These are phyloP conservation scores for Mallotus villosus DNA, from an alignment of 2,797 vertebrate genomes.

Conservation along the genomic window DNA sequence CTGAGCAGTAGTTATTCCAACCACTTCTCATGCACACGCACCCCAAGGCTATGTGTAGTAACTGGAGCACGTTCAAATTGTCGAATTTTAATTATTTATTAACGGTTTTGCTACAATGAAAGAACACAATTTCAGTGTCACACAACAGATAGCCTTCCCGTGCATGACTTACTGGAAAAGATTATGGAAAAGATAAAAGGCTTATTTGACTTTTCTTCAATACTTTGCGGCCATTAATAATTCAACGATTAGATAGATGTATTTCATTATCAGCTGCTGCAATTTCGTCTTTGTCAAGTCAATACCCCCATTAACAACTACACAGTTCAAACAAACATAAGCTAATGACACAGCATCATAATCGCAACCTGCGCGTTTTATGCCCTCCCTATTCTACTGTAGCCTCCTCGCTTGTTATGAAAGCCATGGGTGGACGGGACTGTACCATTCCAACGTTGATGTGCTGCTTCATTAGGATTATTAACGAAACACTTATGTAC, in stretches of 20 bases:
- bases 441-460: slow-evolving; percentile 46
- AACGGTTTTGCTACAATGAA: slow-evolving; percentile 24
- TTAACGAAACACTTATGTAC: no score
- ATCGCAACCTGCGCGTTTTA: slow-evolving; percentile 42
- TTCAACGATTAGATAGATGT: background rate
- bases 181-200: no score
- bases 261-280: background rate
- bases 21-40: background rate
- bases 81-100: slow-evolving; percentile 34
- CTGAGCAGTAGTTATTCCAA: slow-evolving; percentile 27
- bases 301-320: no score
- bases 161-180: background rate
- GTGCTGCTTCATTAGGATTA: background rate
- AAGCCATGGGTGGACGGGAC: slow-evolving; percentile 62
- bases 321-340: background rate
- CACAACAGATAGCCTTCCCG: background rate
- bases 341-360: slow-evolving; percentile 28
- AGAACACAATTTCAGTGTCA: background rate
- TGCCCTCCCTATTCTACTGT: slow-evolving; percentile 53
- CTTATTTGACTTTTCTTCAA: background rate
- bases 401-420: slow-evolving; percentile 64
- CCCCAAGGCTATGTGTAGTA: slow-evolving; percentile 33
- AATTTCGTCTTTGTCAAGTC: no score
- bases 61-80: slow-evolving; percentile 61
- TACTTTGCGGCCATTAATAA: background rate